These are phyloP conservation scores for Athene cunicularia DNA, from an alignment of 2,113 vertebrate genomes.

Conservation along the genomic window DNA sequence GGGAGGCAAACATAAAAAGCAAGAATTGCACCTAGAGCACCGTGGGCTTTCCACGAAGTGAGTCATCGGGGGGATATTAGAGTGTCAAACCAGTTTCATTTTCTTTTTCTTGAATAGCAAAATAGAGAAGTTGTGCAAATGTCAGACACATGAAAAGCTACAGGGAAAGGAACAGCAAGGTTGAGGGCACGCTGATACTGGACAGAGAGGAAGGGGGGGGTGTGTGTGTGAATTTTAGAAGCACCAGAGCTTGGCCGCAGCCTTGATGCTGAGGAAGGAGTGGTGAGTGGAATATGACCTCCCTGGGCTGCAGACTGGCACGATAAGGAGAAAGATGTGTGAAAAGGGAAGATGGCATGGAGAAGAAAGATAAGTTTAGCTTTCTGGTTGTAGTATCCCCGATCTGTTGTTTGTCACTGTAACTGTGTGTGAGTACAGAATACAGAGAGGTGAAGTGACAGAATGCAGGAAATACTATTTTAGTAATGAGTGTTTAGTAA, in stretches of 20 bases:
- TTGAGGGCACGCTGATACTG: rapidly evolving
- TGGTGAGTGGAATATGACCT: not conserved
- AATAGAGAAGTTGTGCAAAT: not conserved
- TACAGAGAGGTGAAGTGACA: not conserved
- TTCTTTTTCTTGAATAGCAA: constrained; percentile 1
- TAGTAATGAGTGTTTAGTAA: not conserved
- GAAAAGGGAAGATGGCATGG: not conserved
- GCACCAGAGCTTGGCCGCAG: not conserved
- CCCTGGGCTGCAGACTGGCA: not conserved
- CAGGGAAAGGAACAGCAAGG: rapidly evolving
- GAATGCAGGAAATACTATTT: not conserved
- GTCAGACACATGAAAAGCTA: not conserved
- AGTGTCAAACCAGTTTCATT: not conserved
- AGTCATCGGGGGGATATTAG: not conserved
- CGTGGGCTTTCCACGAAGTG: not conserved
- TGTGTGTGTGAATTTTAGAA: not conserved
- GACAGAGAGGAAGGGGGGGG: not conserved
- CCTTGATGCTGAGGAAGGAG: not conserved
- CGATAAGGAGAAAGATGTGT: not conserved
- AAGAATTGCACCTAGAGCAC: not conserved
- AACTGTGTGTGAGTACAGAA: not conserved
- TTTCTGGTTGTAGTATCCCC: not conserved
- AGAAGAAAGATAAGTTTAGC: not conserved
- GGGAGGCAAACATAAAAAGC: not conserved
- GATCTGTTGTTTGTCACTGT: not conserved